Conservation (phyloP, 2,797 vertebrate genomes). For the Scleropages formosus region DNA sequence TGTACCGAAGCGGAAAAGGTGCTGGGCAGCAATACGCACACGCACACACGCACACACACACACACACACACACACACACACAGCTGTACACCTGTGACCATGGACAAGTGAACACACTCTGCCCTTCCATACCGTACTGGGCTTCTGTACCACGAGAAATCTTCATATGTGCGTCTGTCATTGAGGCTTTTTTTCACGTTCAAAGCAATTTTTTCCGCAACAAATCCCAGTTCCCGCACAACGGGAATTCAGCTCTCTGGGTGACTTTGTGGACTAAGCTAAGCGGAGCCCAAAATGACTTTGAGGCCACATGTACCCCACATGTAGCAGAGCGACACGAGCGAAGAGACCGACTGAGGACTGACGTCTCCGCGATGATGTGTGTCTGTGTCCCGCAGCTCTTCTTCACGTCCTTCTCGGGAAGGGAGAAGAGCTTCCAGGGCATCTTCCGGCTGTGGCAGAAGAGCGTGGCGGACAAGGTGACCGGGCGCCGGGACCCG, state of each 20-base stretch:
- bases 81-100: not conserved
- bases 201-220: too few species aligned
- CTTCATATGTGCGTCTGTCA: too few species aligned
- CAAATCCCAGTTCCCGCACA: too few species aligned
- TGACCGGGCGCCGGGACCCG: conserved; percentile 48
- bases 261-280: too few species aligned
- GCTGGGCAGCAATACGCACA: conserved; percentile 19
- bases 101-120: not conserved
- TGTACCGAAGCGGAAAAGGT: conserved; percentile 83
- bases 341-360: not conserved
- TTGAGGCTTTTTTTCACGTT: too few species aligned
- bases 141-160: too few species aligned
- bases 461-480: conserved; percentile 84
- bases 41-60: not conserved
- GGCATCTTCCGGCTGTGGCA: conserved; percentile 90
- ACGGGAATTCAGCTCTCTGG: too few species aligned
- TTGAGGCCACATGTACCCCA: not conserved
- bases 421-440: conserved; percentile 87
- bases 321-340: not conserved
- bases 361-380: not conserved
- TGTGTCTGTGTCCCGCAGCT: conserved; percentile 62
- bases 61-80: not conserved
- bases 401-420: conserved; percentile 89
- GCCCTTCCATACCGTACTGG: too few species aligned
- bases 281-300: not conserved